Base-by-base conservation (phyloP, 2,888 invertebrate species). In the Ophioninae sp. region DNA sequence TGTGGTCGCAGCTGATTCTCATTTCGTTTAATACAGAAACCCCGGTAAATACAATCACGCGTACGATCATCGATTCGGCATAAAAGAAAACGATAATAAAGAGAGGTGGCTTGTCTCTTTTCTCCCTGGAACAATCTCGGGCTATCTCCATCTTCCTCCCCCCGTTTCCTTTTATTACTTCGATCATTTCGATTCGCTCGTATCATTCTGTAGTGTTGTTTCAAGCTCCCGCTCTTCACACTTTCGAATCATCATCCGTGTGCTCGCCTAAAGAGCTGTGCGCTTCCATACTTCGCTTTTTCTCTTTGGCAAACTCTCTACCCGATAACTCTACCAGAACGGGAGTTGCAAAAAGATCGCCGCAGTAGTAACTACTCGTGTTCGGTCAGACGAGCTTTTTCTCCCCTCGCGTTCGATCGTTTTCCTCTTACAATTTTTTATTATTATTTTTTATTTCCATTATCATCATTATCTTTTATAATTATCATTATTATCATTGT, bases 1-100 rank as follows among this genome's bases (percentile, higher is more conserved):
- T 37, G 74, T 67, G 69, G 65, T 56, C 65, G 56, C 41, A 67
- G 57, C 23, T 67, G 67, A 59, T 59, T 17, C 57, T 30, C 39
- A 41, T 67, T 21, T 80, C 72, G 69, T 68, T 13, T 7, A 21
- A 44, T 50, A 41, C 37, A 61, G 17, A 56, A 39, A 41, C 80
- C n/a, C 74, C 69, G 50, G 44, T 74, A 75, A 62, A 76, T 59
- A 83, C 76, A 78, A 86, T 86, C 83, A 82, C 80, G 76, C 74
- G 77, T 68, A 56, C 76, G 84, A 85, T 82, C 75, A 85, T 85
- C 84, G 85, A 85, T 86, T 79, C 68, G 70, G 8, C 74, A 75
- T 82, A 84, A 79, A 79, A 70, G 76, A 73, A 62, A 84, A 79
- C 50, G 64, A 70, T 50, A 68, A 62, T 65, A 57, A 69, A 72